Base-by-base conservation (phyloP, 2,113 vertebrate genomes). In the Marmota flaviventris region DNA sequence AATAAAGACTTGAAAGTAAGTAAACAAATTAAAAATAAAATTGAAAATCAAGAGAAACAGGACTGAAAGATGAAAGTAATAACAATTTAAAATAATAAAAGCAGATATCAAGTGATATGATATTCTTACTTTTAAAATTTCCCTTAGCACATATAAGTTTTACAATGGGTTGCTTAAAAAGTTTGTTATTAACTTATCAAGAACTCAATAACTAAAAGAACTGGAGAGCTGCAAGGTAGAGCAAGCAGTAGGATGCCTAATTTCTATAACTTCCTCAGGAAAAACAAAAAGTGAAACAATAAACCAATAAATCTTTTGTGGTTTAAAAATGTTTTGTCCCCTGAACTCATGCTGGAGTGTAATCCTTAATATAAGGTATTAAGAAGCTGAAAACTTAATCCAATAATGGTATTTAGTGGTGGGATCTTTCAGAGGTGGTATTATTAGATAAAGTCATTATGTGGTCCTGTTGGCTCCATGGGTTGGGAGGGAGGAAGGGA, bases 211-310 rank as follows among this genome's bases (percentile, higher is more conserved):
- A 56, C 48, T 63, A 34, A 70, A 75, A 77, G 61, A 85, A 0
- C 25, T 83, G 32, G 51, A 73, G 42, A 63, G 32, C 20, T 85
- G 1, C 20, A 77, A 73, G n/a, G 2, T 88, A 20, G 42, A 88
- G 67, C 27, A 79, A 90, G 9, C 10, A 92, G 20, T 53, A 85
- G 72, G 37, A 8, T 81, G 14, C 6, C 20, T n/a, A 63, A 25
- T 9, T 89, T 95, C 27, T 72, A 0, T 51, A 51, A 77, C 27
- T 17, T 73, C 45, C 48, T 69, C 27, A 73, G 18, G 32, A 65
- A 94, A 92, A 87, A 34, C 7, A 84, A 85, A 93, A 94, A 69
- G 14, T 45, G 9, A 84, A 94, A 89, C 5, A 85, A 81, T 5
- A 82, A 85, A 63, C 18, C 13, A 86, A 85, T 42, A 88, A 67